Evolutionary conservation across 2,113 vertebrate species (phyloP), one percentile per base, ranked within the genome.

Genomic region (Zosterops borbonicus): DNA sequence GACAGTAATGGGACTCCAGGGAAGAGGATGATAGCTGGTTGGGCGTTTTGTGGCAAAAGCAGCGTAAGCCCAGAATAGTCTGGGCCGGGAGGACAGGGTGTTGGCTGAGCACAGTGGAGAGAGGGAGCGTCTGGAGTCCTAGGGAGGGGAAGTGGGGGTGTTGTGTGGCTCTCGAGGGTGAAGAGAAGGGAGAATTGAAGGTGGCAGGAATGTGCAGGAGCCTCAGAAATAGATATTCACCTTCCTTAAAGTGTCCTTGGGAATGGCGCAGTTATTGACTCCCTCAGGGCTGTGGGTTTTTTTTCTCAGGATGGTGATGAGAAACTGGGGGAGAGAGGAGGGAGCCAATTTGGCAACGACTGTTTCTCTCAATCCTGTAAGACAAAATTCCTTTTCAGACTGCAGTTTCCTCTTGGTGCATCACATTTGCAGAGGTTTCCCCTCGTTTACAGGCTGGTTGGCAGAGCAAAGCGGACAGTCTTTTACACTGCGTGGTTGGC

Each of bases 1-100:
- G 97, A 92, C 96, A 97, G 92, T 97, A 97, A 83, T 96, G 95
- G 91, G 91, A 94, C 82, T 85, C 71, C 58, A 50, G 96, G 94
- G 67, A 73, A 81, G 67, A 55, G 29, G 16, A 81, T 76, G 86
- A 91, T 85, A 78, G 90, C 85, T 81, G 62, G 75, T 87, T 93
- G 91, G 93, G 84, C 9, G 6, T 86, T 88, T 70, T 81, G 83
- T 89, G 87, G 93, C 73, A 92, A 73, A 82, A 58, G 58, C 81
- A 81, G 49, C 0, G 4, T 47, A 39, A 85, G 86, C 92, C 87
- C 78, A 69, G 94, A 97, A 95, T 92, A 95, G 80, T 83, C 77
- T 89, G 91, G 87, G 87, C 81, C 5, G 41, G 55, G 89, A 93
- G 58, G 58, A 78, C 59, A 76, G 89, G 83, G 89, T 92, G 95